Base-by-base conservation (phyloP, 2,888 invertebrate species). In the Netelia melanura region DNA sequence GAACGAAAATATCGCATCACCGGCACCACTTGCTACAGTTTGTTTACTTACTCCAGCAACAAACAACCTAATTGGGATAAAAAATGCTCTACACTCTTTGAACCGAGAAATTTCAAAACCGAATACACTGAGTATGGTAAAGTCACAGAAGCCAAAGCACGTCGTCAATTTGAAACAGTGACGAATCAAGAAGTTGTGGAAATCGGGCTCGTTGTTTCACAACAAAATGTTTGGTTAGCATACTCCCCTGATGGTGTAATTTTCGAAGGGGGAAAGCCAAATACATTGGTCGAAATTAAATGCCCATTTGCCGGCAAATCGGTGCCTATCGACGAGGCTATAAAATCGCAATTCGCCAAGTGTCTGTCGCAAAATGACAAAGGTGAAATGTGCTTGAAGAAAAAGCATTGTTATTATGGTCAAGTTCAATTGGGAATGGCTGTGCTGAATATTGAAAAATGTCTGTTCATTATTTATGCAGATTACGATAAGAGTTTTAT, bases 201-300 rank as follows among this genome's bases (percentile, higher is more conserved):
- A 80, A 85, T 75, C 48, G 89, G 89, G 14, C 74, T 89, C 21
- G 52, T 89, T 14, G 72, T 89, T 21, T 83, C 78, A n/a, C 25
- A 84, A 65, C 77, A 80, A 70, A 88, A 89, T 86, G 85, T 88
- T 62, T 89, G 87, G 86, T 56, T 90, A n/a, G 88, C 85, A 14
- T 87, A 68, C 61, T 89, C 88, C 5, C 89, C 88, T 11, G 89
- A 90, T 81, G 88, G 89, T 9, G 48, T 90, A 23, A 82, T 90
- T 58, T 61, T 89, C 48, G 72, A 86, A 80, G 61, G 88, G 74
- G 76, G 68, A 1, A 86, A 87, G 58, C 88, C 89, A 25, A 14
- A 64, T 23, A 86, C 52, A 71, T 70, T 89, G 61, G 71, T 90
- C n/a, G 88, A 89, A 87, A 89, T 89, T n/a, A 89, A 90, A 84